phyloP scores from a whole-genome alignment of 2,888 invertebrate species.

The Odontothrips loti region DNA sequence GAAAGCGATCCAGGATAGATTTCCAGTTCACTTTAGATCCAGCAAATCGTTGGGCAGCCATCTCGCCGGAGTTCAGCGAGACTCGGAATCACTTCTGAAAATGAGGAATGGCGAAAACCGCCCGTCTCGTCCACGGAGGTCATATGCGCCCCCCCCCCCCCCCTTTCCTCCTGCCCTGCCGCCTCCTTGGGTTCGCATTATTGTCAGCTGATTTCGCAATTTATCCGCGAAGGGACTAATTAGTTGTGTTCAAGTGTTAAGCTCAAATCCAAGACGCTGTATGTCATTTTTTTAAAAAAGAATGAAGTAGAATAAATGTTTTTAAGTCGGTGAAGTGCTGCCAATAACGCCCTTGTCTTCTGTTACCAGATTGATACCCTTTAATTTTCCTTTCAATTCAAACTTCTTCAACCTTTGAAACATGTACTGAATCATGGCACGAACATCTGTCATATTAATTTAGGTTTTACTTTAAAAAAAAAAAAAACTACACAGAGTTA shows the following conservation, averaged over 20 bases:
- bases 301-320: no score
- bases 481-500: no score
- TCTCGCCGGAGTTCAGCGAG: background rate
- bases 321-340: background rate
- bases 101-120: background rate
- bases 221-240: no score
- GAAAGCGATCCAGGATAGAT: background rate
- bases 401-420: background rate
- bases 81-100: background rate
- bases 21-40: constrained; percentile 1
- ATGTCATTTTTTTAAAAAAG: no score
- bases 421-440: no score
- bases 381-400: background rate
- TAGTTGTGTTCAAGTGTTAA: no score
- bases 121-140: constrained; percentile 6
- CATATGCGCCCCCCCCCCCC: background rate
- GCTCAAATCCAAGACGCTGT: no score
- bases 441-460: no score
- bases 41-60: background rate
- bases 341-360: background rate
- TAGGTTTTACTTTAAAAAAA: no score
- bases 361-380: background rate
- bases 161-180: background rate
- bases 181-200: background rate
- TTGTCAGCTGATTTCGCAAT: no score